Base-by-base conservation (phyloP, 1,140 invertebrate genomes). In the Drosophila guanche region DNA sequence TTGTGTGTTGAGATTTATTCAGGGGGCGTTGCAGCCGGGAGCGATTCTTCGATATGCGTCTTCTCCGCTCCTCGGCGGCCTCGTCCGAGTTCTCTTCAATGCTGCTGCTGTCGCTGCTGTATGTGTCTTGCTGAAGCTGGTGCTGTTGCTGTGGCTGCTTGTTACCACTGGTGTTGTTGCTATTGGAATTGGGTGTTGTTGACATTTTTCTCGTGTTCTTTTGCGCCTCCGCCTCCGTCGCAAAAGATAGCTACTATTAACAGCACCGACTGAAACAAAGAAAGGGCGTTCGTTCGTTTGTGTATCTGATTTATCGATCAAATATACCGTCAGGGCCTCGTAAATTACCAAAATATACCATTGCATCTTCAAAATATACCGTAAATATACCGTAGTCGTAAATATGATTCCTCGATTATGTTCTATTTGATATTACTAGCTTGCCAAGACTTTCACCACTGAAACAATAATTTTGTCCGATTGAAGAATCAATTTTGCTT, bases 41-140 rank as follows among this genome's bases (percentile, higher is more conserved):
- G 80, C 94, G 93, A 88, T 94, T 95, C 80, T 95, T 95, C 56
- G 94, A 94, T 55, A 95, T 93, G 71, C 94, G 92, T 69, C 94
- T 91, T 73, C 94, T 92, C 60, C 93, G 92, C 75, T 94, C 94
- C 90, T 94, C 89, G 5, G 79, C 94, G 16, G 92, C 91, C 73
- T 95, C 94, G 68, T 55, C 53, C 6, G 94, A 93, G 79, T 94
- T 95, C 90, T 95, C 95, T 81, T 95, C 89, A 79, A 95, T 94
- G 81, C 94, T 95, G 79, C 95, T 94, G 80, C 94, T 95, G 90
- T 95, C 95, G 41, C 94, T 95, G 43, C 94, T 95, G 68, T 86
- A 91, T 5, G 90, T 86, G 48, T 85, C 79, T 46, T 84, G 80
- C 23, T 69, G 68, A 40, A 78, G 71, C 62, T 76, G 71, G 27